Evolutionary conservation across 2,797 vertebrate species (phyloP).

Genomic region (Coendou prehensilis): DNA sequence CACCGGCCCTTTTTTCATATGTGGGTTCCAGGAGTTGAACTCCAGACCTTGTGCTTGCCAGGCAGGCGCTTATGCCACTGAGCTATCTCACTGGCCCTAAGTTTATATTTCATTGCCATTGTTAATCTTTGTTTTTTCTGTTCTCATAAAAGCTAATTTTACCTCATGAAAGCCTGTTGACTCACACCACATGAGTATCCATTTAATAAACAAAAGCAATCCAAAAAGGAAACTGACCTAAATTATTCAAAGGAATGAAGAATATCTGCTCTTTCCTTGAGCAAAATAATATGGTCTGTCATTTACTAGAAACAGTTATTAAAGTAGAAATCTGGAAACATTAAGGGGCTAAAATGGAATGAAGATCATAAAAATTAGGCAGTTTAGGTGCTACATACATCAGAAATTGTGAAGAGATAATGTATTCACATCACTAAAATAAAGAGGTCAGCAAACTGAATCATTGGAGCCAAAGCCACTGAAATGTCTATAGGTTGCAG

Average conservation of each 20-base stretch:
- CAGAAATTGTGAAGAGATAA: not conserved
- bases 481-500: not conserved
- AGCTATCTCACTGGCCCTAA: too few species aligned
- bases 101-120: not conserved
- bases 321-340: not conserved
- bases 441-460: not conserved
- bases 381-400: not conserved
- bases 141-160: not conserved
- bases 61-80: too few species aligned
- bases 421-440: not conserved
- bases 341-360: not conserved
- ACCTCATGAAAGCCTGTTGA: accelerated
- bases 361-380: not conserved
- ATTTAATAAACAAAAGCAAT: not conserved
- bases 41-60: too few species aligned
- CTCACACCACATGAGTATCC: not conserved
- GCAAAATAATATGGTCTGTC: not conserved
- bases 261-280: not conserved
- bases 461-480: not conserved
- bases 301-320: not conserved
- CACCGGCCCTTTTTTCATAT: too few species aligned
- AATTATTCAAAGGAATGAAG: not conserved
- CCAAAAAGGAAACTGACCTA: not conserved
- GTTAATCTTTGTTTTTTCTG: not conserved
- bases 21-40: too few species aligned